Evolutionary conservation across 2,797 vertebrate genomes (phyloP), one percentile per base, ranked within the genome.

Genomic region (Melanotaenia maccullochi): DNA sequence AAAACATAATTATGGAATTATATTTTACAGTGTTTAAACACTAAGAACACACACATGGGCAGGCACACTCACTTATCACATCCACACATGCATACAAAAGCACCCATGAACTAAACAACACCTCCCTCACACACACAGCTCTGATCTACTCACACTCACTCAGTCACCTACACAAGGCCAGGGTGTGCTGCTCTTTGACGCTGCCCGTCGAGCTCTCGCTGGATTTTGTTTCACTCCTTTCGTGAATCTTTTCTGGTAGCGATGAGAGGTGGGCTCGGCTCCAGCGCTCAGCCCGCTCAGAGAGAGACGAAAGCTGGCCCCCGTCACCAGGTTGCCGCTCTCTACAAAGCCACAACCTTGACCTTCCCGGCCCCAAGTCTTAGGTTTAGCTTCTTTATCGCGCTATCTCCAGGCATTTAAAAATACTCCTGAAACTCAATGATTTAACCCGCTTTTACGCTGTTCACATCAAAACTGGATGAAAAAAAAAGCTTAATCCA

Each of bases 401-500:
- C 69, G n/a, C 89, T 87, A 95, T 95, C 95, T 94, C 88, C 92
- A 94, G 92, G 92, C 94, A 92, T 95, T 95, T 94, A 94, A 95
- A 95, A 95, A 95, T 94, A 94, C 93, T 95, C 93, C 93, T 93
- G 91, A 94, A 95, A 94, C 92, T 93, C 91, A 90, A 92, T 92
- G 94, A 94, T 94, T 95, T 95, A 95, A 95, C 94, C 93, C 92
- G 93, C 94, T 94, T 95, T 95, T 93, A 95, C 92, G 93, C 94
- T 91, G 91, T 94, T 94, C 93, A 94, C 94, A 95, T 95, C 93
- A 95, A 93, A 95, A 95, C 93, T 93, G 94, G 94, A 94, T 95
- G 94, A 93, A 93, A 92, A 93, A 33, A 93, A 91, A 91, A 94
- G 89, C 94, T 94, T 95, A 95, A 95, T 95, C 94, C 95, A 95